phyloP scores from a whole-genome alignment of 2,797 vertebrate species.

The Lacerta viridis region DNA sequence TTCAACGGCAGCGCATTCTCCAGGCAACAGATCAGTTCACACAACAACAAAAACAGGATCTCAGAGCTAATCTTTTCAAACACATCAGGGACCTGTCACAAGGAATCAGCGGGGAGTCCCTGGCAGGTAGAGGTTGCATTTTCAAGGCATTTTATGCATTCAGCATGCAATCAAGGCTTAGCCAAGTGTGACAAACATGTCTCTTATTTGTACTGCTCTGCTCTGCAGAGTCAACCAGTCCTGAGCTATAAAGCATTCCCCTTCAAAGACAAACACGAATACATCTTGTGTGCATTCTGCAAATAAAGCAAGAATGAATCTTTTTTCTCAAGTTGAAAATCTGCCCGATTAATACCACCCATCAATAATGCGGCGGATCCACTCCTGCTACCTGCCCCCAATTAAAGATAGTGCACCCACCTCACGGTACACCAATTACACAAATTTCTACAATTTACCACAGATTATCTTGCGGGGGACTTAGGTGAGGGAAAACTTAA shows the following conservation, averaged over 20 bases:
- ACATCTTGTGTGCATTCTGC: background rate
- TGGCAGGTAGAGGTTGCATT: background rate
- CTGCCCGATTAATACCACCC: too few relatives aligned
- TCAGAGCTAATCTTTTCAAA: conserved; percentile 5
- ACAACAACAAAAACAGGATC: background rate
- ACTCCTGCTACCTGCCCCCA: too few relatives aligned
- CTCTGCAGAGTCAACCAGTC: background rate
- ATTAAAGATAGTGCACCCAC: too few relatives aligned
- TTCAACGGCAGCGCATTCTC: background rate
- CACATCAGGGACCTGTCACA: background rate
- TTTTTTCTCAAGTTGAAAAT: too few relatives aligned
- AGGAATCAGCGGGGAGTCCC: background rate
- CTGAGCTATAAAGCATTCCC: background rate
- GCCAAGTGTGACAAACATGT: background rate
- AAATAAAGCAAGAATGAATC: background rate
- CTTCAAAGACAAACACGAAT: background rate
- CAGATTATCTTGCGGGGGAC: too few relatives aligned
- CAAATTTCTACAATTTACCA: too few relatives aligned
- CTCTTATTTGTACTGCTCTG: background rate
- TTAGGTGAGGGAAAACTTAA: too few relatives aligned
- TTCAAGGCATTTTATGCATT: too few relatives aligned
- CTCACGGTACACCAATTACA: too few relatives aligned
- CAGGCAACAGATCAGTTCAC: background rate
- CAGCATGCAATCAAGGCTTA: background rate
- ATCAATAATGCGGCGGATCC: too few relatives aligned